phyloP scores from a whole-genome alignment of 2,888 invertebrate genomes.

The Xanthorhoe spadicearia region DNA sequence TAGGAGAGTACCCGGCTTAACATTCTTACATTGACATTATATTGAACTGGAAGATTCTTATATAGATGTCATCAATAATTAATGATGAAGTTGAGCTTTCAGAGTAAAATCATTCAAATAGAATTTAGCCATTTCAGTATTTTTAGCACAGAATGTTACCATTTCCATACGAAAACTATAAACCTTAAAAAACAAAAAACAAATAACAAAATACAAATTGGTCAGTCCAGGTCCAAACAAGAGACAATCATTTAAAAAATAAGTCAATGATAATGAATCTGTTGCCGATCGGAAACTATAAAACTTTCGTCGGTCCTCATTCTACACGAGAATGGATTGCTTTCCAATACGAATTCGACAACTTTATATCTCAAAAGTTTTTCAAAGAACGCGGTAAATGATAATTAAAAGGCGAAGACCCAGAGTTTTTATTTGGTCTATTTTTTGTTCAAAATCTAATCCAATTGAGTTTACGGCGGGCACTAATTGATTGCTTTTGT shows the following conservation, averaged over 20 bases:
- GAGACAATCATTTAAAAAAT: not conserved
- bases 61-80: too few relatives aligned
- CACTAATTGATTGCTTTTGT: constrained; percentile 77
- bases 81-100: too few relatives aligned
- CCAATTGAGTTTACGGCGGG: constrained; percentile 65
- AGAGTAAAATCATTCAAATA: too few relatives aligned
- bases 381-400: constrained; percentile 73
- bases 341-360: constrained; percentile 53
- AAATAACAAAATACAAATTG: not conserved
- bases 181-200: too few relatives aligned
- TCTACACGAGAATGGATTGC: constrained; percentile 40
- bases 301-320: constrained; percentile 26
- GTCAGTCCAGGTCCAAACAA: not conserved
- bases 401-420: constrained; percentile 76
- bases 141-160: too few relatives aligned
- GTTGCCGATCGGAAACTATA: constrained; percentile 23
- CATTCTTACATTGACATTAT: too few relatives aligned
- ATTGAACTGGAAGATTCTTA: too few relatives aligned
- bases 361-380: constrained; percentile 61
- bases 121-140: too few relatives aligned
- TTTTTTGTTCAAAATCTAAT: constrained; percentile 65
- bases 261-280: not conserved
- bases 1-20: too few relatives aligned
- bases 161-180: too few relatives aligned
- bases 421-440: constrained; percentile 57